Percentiles rank a stretch among this genome's conserved stretches.
phyloP scores from a whole-genome alignment of 2,797 vertebrate genomes.

The Podarcis lilfordi region DNA sequence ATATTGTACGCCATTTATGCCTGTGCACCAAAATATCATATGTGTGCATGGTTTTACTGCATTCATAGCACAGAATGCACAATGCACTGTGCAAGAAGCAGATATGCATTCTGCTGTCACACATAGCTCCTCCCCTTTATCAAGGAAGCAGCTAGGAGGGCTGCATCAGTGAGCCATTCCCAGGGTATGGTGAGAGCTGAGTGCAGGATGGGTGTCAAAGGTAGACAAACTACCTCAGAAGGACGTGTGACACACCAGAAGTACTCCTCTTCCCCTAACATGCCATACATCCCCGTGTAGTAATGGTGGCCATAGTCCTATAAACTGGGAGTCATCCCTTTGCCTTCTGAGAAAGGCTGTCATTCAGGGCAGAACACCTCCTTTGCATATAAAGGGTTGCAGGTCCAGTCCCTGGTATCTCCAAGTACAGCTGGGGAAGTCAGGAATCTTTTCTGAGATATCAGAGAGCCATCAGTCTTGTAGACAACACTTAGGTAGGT shows the following conservation, averaged over 20 bases:
- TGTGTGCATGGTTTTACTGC: neutral
- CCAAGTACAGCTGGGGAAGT: neutral
- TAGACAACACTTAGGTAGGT: neutral
- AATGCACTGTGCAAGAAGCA: neutral
- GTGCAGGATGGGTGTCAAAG: no score
- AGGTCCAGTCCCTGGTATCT: neutral
- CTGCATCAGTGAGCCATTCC: neutral
- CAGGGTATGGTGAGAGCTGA: no score
- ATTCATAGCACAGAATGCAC: no score
- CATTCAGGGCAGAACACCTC: neutral
- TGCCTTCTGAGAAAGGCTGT: neutral
- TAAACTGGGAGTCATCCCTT: neutral
- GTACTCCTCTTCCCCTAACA: neutral
- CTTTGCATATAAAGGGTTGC: neutral
- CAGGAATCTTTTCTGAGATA: neutral
- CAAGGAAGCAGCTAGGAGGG: no score
- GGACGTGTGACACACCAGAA: no score
- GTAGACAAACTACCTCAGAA: no score
- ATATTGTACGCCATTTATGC: neutral
- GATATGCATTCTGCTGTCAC: no score
- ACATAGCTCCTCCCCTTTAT: neutral
- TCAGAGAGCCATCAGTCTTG: neutral
- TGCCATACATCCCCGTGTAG: neutral
- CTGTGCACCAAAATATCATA: neutral
- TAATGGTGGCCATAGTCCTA: neutral